Evolutionary conservation across 2,888 invertebrate species (phyloP), one percentile per base, ranked within the genome.

Genomic region (Meiosimyza decipiens): DNA sequence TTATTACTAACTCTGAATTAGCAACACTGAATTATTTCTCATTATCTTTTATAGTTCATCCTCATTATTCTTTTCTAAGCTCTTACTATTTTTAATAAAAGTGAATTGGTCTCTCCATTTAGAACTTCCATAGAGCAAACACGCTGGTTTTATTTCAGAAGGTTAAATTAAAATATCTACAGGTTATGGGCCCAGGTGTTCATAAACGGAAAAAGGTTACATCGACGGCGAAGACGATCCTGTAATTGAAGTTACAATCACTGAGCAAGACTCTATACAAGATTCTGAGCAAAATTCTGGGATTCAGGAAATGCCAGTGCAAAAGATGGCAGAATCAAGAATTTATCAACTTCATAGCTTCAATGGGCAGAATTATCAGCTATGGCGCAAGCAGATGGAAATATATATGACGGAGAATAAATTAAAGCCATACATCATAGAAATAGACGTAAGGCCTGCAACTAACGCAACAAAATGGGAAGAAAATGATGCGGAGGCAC

Each of bases 391-490:
- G 12, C 72, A 75, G 16, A 75, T 73, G 75, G 75, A 74, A 54
- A 76, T 76, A 13, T 74, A 74, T 40, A 77, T 77, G 76, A 65
- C 71, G 1, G 75, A 77, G 50, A 76, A 75, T 33, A 77, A 77
- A 50, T 62, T 75, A 6, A 76, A 69, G 64, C 72, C 63, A 33
- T 76, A 75, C 65, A 73, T 78, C 63, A 68, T 78, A 66, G 75
- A 73, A 33, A 73, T 72, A 11, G 18, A 67, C 40, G 22, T 49
- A 54, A 70, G 74, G 18, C 59, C 75, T 13, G 22, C 1, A 55
- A 55, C 49, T 12, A 64, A 75, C 54, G 60, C 72, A 11, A 12
- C 59, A 3, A 28, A 51, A 11, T 77, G 75, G 77, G 72, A 76
- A 49, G 72, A 77, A 57, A 77, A 77, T 50, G 75, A 78, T 63